A percentile compares a stretch with the other conserved stretches of the same genome.
Conservation (phyloP, 2,113 vertebrate species). For the Buteo buteo region DNA sequence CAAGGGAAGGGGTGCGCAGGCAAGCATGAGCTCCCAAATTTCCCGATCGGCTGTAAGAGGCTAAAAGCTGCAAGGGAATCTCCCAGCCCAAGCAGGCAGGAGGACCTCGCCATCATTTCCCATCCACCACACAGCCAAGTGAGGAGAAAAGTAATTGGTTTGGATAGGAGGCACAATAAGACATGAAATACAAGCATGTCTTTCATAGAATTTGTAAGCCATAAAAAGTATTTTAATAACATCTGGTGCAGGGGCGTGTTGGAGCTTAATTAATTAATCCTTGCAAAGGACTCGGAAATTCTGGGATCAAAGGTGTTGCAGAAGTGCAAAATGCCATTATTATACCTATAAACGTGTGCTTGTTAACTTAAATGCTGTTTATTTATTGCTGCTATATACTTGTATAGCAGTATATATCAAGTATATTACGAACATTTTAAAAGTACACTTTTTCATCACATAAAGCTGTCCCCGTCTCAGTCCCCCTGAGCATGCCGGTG, state of each 20-base stretch:
- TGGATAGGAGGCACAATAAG: neutral
- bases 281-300: neutral
- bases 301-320: conserved; percentile 53
- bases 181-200: conserved; percentile 14
- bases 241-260: neutral
- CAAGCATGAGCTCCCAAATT: neutral
- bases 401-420: neutral
- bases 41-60: neutral
- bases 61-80: neutral
- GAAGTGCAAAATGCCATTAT: conserved; percentile 44
- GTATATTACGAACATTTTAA: neutral
- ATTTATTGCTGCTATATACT: conserved; percentile 18
- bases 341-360: conserved; percentile 13
- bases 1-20: neutral
- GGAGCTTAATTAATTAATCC: conserved; percentile 57
- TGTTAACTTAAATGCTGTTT: conserved; percentile 35
- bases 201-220: neutral
- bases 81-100: neutral
- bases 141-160: conserved; percentile 15
- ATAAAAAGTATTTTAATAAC: conserved; percentile 44
- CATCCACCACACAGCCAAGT: neutral
- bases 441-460: neutral
- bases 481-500: neutral
- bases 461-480: neutral
- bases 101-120: neutral